Evolutionary conservation across 2,888 invertebrate species (phyloP).

Genomic region (Prostheceraeus crozeri): DNA sequence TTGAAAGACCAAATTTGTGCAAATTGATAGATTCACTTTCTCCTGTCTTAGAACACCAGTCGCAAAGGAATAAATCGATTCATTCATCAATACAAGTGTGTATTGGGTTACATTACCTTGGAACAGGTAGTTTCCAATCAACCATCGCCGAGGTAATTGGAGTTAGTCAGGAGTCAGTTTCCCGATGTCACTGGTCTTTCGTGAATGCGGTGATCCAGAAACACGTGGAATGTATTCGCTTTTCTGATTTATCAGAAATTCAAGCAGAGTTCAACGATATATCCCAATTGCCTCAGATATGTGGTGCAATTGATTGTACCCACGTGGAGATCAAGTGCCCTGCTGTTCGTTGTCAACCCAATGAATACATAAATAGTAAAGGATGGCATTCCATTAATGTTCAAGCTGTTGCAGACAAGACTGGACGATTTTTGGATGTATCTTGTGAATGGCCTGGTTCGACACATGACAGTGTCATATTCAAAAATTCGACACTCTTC

Average conservation of each 20-base stretch:
- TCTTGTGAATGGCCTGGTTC: constrained; percentile 1
- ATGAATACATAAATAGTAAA: constrained; percentile 18
- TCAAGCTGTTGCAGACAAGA: neutral
- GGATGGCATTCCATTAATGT: constrained; percentile 17
- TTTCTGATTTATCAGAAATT: neutral
- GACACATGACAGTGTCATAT: constrained; percentile 9
- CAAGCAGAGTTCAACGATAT: neutral
- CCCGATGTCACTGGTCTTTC: constrained; percentile 10
- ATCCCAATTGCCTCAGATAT: neutral
- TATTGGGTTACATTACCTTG: constrained; percentile 18
- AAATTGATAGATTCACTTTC: neutral
- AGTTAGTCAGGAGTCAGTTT: constrained; percentile 12
- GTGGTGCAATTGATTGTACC: constrained; percentile 17
- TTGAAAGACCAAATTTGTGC: too few species aligned
- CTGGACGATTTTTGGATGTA: neutral
- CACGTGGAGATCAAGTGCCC: neutral
- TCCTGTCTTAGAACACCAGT: neutral
- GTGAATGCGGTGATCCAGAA: constrained; percentile 3
- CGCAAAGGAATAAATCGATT: constrained; percentile 7
- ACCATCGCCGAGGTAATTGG: constrained; percentile 7
- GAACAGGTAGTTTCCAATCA: constrained; percentile 20
- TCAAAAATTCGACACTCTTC: constrained; percentile 5
- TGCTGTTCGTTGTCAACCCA: neutral
- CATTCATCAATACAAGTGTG: constrained; percentile 2
- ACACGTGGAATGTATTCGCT: neutral